phyloP scores from a whole-genome alignment of 2,113 vertebrate genomes.

The Cebus imitator region DNA sequence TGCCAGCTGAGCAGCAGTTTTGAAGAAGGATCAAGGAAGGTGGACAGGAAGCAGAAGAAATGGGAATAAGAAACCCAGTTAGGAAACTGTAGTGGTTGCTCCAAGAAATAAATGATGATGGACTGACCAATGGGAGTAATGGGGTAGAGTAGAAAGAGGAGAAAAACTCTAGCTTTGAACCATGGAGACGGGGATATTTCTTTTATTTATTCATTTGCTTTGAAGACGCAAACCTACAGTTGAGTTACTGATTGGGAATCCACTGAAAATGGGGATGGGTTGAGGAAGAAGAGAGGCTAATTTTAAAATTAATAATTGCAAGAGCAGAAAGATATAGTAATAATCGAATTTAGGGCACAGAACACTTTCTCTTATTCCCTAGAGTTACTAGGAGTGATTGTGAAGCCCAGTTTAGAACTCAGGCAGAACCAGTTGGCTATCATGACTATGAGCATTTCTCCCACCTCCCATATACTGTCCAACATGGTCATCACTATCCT shows the following conservation, averaged over 20 bases:
- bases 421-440: neutral
- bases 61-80: neutral
- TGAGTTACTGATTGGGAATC: neutral
- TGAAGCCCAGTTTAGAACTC: neutral
- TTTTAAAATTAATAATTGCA: neutral
- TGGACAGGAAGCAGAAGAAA: neutral
- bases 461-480: neutral
- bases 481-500: fast-evolving
- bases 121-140: neutral
- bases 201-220: neutral
- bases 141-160: neutral
- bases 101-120: neutral
- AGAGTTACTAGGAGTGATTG: neutral
- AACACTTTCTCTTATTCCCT: neutral
- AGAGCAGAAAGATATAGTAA: neutral
- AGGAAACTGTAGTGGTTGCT: neutral
- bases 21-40: neutral
- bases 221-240: neutral
- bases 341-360: neutral
- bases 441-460: fast-evolving
- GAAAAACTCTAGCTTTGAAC: neutral
- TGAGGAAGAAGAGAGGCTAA: neutral
- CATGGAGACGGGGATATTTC: neutral
- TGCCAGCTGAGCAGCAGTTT: neutral
- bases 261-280: neutral